These are phyloP conservation scores for Alentia gelatinosa DNA, from an alignment of 2,888 invertebrate species.

Conservation along the genomic window DNA sequence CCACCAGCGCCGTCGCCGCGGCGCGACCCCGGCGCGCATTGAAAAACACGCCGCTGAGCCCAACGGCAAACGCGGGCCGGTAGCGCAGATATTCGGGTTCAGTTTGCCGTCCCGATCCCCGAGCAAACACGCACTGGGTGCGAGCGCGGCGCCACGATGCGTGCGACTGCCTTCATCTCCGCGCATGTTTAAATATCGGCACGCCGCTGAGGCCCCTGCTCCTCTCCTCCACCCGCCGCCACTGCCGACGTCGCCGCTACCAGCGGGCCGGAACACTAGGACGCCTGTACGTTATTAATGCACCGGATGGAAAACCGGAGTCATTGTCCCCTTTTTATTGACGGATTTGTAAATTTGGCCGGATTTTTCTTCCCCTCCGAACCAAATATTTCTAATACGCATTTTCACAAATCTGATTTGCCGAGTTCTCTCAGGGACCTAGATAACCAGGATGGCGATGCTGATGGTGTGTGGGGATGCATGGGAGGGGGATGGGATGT, in stretches of 20 bases:
- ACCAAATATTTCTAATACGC: neutral
- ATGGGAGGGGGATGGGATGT: neutral
- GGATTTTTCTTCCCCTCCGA: neutral
- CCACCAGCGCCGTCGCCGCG: too few relatives aligned
- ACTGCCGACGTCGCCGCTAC: too few relatives aligned
- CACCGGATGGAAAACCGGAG: neutral
- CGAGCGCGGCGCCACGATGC: neutral
- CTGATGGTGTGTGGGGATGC: neutral
- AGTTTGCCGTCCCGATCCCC: slow-evolving; percentile 15
- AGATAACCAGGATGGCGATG: neutral
- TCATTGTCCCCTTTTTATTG: slow-evolving; percentile 13
- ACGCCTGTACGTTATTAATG: too few relatives aligned
- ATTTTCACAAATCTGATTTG: slow-evolving; percentile 23
- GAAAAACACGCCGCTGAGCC: slow-evolving; percentile 40
- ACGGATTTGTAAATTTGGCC: neutral
- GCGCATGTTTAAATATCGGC: slow-evolving; percentile 1
- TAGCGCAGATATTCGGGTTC: slow-evolving; percentile 9
- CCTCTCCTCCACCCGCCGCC: neutral
- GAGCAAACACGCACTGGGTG: neutral
- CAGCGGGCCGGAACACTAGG: too few relatives aligned
- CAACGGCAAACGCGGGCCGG: slow-evolving; percentile 27
- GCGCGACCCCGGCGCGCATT: neutral
- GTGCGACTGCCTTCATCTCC: slow-evolving; percentile 15
- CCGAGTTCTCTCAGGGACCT: too few relatives aligned
- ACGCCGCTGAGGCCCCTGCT: neutral